phyloP scores from a whole-genome alignment of 2,113 vertebrate genomes.

The Oceanodroma tethys region DNA sequence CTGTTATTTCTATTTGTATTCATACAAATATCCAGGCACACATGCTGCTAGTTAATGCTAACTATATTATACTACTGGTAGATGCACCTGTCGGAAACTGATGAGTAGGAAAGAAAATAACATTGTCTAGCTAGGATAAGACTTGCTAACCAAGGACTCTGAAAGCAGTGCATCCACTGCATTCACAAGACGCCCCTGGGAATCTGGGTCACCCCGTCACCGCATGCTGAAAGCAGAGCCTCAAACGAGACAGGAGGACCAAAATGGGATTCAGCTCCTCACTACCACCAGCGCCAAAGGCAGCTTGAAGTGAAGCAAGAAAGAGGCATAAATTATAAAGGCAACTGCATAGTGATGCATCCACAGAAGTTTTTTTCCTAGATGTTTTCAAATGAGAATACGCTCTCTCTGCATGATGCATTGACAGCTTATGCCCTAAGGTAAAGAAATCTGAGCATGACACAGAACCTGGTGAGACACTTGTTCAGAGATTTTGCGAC shows the following conservation, averaged over 20 bases:
- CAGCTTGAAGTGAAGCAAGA: background rate
- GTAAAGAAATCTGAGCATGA: background rate
- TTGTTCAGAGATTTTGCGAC: background rate
- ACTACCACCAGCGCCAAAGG: background rate
- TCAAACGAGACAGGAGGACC: background rate
- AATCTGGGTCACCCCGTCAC: conserved; percentile 8
- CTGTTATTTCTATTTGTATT: background rate
- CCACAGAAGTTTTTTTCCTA: background rate
- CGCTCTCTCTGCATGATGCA: background rate
- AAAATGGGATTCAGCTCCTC: background rate
- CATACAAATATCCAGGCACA: background rate
- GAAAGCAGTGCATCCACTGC: background rate
- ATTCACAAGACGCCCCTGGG: background rate
- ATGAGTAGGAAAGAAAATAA: background rate
- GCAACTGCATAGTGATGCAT: background rate
- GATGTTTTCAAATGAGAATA: background rate
- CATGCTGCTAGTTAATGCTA: background rate
- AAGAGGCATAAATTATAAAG: conserved; percentile 11
- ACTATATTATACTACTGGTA: background rate
- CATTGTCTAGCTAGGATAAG: background rate
- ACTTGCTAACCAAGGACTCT: background rate
- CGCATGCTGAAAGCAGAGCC: fast-evolving
- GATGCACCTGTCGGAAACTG: background rate
- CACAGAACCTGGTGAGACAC: background rate
- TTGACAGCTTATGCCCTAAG: conserved; percentile 1